Evolutionary conservation across 2,797 vertebrate species (phyloP).

Genomic region (Sebastes trivittatus): DNA sequence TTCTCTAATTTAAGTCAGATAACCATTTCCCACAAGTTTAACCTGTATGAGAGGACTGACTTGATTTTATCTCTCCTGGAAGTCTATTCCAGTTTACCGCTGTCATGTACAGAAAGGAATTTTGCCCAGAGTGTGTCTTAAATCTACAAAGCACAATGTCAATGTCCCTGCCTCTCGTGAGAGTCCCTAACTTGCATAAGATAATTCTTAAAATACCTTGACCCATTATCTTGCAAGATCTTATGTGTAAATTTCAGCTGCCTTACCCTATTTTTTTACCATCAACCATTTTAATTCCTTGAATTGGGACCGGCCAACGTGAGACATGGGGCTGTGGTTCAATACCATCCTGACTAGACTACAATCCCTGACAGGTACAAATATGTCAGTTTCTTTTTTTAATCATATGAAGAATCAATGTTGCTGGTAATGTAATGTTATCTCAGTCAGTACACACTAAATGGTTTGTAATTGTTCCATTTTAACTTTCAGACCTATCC

Average conservation of each 20-base stretch:
- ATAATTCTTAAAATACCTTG: no score
- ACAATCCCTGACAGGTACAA: accelerated
- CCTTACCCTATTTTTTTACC: no score
- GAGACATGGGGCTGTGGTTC: no score
- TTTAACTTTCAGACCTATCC: not conserved
- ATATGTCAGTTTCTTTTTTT: not conserved
- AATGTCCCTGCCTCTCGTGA: not conserved
- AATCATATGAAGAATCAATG: not conserved
- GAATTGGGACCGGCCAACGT: no score
- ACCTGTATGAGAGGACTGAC: not conserved
- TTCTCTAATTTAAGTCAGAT: not conserved
- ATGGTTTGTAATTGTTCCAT: not conserved
- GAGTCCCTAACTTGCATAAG: not conserved
- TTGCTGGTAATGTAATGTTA: not conserved
- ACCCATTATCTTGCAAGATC: no score
- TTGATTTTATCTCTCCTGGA: not conserved
- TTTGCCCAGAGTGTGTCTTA: not conserved
- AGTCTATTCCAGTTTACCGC: not conserved
- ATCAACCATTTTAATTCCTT: no score
- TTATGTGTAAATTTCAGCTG: no score
- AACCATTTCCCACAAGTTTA: not conserved
- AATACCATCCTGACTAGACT: no score
- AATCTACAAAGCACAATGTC: not conserved
- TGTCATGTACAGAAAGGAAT: not conserved
- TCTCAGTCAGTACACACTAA: not conserved